Percentiles rank a stretch among this genome's conserved stretches.
Conservation (phyloP, 1,140 invertebrate genomes). For the Cydia strobilella region DNA sequence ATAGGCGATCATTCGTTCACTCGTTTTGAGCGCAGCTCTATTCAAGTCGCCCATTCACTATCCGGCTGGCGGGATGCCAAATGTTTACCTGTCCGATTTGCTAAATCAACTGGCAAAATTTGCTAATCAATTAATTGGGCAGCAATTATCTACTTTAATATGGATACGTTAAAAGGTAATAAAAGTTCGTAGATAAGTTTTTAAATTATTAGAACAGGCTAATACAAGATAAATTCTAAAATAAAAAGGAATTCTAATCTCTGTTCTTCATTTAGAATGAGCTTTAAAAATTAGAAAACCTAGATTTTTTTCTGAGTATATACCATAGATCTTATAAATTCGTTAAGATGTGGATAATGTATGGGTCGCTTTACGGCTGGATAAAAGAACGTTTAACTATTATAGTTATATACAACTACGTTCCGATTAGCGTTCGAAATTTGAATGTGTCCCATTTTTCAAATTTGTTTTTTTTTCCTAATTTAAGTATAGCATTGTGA, state of each 20-base stretch:
- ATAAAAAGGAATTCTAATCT: too few relatives aligned
- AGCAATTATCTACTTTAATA: neutral
- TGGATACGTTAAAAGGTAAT: too few relatives aligned
- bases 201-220: too few relatives aligned
- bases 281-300: neutral
- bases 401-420: too few relatives aligned
- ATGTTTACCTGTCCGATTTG: slow-evolving; percentile 6
- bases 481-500: neutral
- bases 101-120: neutral
- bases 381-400: too few relatives aligned
- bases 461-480: neutral
- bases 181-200: too few relatives aligned
- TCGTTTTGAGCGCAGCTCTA: slow-evolving; percentile 16
- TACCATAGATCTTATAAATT: neutral
- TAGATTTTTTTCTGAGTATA: neutral
- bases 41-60: slow-evolving; percentile 1
- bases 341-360: neutral
- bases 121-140: slow-evolving; percentile 1
- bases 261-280: too few relatives aligned
- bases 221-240: too few relatives aligned
- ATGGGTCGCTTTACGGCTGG: neutral
- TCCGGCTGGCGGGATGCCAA: neutral
- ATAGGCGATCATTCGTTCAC: slow-evolving; percentile 22
- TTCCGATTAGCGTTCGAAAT: slow-evolving; percentile 19
- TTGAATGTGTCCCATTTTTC: slow-evolving; percentile 17